Evolutionary conservation across 2,888 invertebrate genomes (phyloP).

Genomic region (Fragum fragum): DNA sequence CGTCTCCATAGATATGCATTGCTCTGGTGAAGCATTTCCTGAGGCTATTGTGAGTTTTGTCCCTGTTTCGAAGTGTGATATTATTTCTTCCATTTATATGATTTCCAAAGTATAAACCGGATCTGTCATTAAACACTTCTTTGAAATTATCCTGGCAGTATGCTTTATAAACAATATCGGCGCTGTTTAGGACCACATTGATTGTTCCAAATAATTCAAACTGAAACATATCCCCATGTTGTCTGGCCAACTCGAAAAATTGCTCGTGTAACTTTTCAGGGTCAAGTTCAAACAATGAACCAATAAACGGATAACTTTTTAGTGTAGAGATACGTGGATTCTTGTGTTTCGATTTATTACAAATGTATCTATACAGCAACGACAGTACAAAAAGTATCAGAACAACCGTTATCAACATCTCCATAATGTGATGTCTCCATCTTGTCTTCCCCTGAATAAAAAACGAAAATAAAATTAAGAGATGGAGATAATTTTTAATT

Average conservation of each 20-base stretch:
- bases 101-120: neutral
- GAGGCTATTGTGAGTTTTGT: neutral
- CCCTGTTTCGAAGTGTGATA: neutral
- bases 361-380: conserved; percentile 2
- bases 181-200: neutral
- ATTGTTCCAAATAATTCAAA: neutral
- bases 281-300: neutral
- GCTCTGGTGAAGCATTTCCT: conserved; percentile 6
- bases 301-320: neutral
- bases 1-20: conserved; percentile 16
- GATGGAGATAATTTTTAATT: no score
- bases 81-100: neutral
- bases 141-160: neutral
- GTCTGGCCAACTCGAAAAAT: neutral
- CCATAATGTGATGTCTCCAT: no score
- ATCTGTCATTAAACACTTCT: conserved; percentile 6
- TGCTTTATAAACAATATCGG: neutral
- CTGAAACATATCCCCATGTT: neutral
- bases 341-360: neutral
- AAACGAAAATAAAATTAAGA: no score
- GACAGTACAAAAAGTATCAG: no score
- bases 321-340: neutral
- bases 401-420: no score
- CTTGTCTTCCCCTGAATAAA: no score
- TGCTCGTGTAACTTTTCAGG: neutral